phyloP scores from a whole-genome alignment of 2,113 vertebrate genomes.

The Notarius quadriscutis region DNA sequence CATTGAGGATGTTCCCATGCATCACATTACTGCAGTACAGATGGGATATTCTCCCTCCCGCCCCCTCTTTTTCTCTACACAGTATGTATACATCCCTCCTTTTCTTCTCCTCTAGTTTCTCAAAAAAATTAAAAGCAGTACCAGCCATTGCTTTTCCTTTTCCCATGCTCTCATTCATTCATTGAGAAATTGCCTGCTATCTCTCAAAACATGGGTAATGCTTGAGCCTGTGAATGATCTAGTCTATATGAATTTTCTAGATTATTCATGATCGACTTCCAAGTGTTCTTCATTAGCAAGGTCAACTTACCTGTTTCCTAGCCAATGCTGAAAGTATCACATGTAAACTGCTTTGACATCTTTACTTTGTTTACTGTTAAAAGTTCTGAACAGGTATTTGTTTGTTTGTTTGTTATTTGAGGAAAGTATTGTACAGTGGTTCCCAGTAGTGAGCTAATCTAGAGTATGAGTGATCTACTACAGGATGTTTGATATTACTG shows the following conservation, averaged over 20 bases:
- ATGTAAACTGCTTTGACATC: background rate
- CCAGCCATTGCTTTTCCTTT: background rate
- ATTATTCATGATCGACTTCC: background rate
- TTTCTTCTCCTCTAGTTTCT: background rate
- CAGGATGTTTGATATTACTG: background rate
- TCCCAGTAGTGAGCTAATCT: background rate
- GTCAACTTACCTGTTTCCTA: background rate
- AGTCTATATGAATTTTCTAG: background rate
- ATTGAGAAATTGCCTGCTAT: background rate
- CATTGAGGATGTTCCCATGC: slow-evolving; percentile 65
- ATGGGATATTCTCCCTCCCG: slow-evolving; percentile 63
- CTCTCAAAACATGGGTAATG: too few species aligned
- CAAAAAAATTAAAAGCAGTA: background rate
- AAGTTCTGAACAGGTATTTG: background rate
- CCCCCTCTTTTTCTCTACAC: slow-evolving; percentile 38
- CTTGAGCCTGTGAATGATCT: background rate
- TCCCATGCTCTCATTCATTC: background rate
- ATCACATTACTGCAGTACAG: slow-evolving; percentile 70
- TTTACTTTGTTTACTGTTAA: background rate
- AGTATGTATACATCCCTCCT: too few species aligned
- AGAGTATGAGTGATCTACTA: background rate
- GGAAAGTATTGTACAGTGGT: background rate
- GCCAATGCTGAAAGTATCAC: background rate
- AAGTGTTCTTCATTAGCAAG: background rate
- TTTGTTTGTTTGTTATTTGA: background rate